phyloP scores from a whole-genome alignment of 2,888 invertebrate species.

The Brachyptera risi region DNA sequence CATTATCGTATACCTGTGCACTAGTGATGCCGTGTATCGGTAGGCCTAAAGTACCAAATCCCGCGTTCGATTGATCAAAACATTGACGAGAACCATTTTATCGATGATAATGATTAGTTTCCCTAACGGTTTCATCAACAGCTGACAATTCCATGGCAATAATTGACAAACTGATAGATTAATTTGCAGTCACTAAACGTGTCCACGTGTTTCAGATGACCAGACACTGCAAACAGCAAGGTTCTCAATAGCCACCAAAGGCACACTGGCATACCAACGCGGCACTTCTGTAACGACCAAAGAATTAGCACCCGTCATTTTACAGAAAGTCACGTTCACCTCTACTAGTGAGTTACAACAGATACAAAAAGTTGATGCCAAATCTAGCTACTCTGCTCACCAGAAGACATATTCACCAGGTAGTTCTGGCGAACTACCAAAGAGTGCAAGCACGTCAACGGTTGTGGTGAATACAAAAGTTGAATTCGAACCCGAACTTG shows the following conservation, averaged over 20 bases:
- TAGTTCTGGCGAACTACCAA: constrained; percentile 19
- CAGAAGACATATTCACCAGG: constrained; percentile 6
- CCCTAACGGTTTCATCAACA: too few relatives aligned
- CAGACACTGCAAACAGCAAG: constrained; percentile 4
- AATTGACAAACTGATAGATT: neutral
- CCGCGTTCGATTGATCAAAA: too few relatives aligned
- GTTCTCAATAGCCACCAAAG: constrained; percentile 15
- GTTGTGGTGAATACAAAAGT: constrained; percentile 14
- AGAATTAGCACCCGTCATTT: constrained; percentile 29
- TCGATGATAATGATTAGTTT: too few relatives aligned
- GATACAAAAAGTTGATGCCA: constrained; percentile 32
- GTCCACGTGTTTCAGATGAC: neutral
- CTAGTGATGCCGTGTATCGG: too few relatives aligned
- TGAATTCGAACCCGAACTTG: constrained; percentile 13
- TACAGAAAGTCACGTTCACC: constrained; percentile 46
- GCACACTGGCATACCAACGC: neutral
- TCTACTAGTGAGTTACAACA: constrained; percentile 56
- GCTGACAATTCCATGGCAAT: too few relatives aligned
- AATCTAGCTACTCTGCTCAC: neutral
- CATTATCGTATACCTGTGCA: too few relatives aligned
- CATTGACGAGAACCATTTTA: too few relatives aligned
- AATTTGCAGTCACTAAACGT: neutral
- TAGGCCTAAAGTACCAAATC: too few relatives aligned
- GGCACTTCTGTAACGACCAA: constrained; percentile 23
- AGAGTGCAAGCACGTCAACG: constrained; percentile 29